These are phyloP conservation scores for Loxodonta africana DNA, from an alignment of 2,113 vertebrate species.

Conservation along the genomic window DNA sequence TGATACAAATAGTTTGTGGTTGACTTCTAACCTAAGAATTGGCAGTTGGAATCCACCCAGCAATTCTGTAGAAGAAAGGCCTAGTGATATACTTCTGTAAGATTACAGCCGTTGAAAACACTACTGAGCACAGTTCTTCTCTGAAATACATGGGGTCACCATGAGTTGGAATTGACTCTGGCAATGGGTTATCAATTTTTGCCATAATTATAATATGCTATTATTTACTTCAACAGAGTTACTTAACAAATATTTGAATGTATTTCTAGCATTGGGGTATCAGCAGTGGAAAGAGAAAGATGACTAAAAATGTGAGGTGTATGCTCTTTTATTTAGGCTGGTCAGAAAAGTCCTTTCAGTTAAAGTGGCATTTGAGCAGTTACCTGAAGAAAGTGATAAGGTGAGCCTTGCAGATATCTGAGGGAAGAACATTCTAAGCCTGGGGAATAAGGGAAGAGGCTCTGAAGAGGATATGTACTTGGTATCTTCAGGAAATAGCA, in stretches of 20 bases:
- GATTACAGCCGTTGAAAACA: neutral
- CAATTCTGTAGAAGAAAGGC: neutral
- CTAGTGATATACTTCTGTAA: neutral
- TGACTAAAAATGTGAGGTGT: neutral
- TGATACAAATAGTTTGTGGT: too few species aligned
- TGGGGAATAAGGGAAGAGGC: neutral
- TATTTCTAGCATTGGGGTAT: neutral
- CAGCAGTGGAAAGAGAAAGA: slow-evolving; percentile 18
- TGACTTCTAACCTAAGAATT: neutral
- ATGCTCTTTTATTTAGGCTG: neutral
- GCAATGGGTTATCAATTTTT: neutral
- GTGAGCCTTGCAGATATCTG: neutral
- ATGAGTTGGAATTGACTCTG: neutral
- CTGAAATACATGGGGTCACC: neutral
- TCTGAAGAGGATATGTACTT: neutral
- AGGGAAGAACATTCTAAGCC: neutral
- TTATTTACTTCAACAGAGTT: slow-evolving; percentile 13
- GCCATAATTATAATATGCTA: neutral
- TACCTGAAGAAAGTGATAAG: neutral
- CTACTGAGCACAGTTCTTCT: neutral
- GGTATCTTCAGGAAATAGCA: neutral
- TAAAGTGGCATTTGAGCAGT: neutral
- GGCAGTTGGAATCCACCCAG: neutral
- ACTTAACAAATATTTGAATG: slow-evolving; percentile 1
- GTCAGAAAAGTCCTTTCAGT: neutral